phyloP scores from a whole-genome alignment of 2,113 vertebrate species.

The Albula goreensis region DNA sequence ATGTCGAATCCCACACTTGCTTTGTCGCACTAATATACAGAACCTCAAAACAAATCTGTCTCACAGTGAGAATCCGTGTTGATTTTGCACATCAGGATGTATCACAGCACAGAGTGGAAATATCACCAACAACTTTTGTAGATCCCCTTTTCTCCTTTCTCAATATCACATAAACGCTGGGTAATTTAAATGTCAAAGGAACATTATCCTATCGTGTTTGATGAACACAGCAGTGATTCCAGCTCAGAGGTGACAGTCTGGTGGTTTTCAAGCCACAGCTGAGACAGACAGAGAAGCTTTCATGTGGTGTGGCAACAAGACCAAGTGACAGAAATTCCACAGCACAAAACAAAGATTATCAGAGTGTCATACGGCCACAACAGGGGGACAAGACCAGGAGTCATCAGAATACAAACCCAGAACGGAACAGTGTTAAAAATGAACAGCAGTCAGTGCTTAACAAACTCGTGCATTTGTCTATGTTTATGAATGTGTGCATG shows the following conservation, averaged over 20 bases:
- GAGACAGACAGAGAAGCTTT: conserved; percentile 8
- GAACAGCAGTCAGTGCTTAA: neutral
- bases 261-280: conserved; percentile 6
- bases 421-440: neutral
- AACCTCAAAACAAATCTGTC: neutral
- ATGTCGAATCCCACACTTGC: neutral
- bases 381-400: neutral
- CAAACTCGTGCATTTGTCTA: neutral
- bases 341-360: neutral
- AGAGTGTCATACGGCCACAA: neutral
- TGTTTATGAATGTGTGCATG: neutral
- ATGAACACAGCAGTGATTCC: neutral
- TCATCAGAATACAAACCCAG: neutral
- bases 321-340: neutral
- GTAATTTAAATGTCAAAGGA: neutral
- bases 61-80: neutral
- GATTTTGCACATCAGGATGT: no score
- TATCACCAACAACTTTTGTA: no score
- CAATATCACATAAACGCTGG: neutral
- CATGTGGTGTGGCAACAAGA: neutral
- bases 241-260: neutral
- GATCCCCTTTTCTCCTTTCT: no score
- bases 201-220: neutral
- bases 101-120: no score
- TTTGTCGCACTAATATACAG: neutral